Percentiles rank a stretch among this genome's conserved stretches.
Evolutionary conservation across 2,797 vertebrate species (phyloP).

Genomic region (Tamandua tetradactyla): DNA sequence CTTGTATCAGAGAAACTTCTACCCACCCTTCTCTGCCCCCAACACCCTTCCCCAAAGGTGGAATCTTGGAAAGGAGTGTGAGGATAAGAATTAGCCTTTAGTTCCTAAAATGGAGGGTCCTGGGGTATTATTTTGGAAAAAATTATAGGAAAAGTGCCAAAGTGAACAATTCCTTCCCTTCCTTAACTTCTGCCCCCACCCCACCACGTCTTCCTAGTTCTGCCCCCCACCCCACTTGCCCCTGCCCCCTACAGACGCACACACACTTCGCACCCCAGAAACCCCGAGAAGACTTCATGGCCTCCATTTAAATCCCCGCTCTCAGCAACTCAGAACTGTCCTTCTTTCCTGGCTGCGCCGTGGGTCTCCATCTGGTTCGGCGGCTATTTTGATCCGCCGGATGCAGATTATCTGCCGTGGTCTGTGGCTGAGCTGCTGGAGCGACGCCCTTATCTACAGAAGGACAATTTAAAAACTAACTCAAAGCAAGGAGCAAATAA

Average conservation of each 20-base stretch:
- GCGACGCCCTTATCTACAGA: constrained; percentile 64
- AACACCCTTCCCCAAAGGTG: neutral
- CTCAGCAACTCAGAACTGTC: constrained; percentile 18
- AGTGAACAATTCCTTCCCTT: neutral
- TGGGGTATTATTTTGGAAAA: neutral
- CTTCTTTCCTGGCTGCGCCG: constrained; percentile 45
- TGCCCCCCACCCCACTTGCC: neutral
- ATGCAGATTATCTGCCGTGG: constrained; percentile 52
- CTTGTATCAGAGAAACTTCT: neutral
- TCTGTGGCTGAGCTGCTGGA: constrained; percentile 64
- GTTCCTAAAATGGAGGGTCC: neutral
- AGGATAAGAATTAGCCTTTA: neutral
- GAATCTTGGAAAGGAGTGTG: neutral
- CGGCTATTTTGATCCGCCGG: constrained; percentile 67
- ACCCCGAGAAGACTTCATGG: constrained; percentile 51
- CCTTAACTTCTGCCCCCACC: neutral
- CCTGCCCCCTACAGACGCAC: neutral
- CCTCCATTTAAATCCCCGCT: constrained; percentile 61
- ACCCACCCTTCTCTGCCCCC: too few relatives aligned
- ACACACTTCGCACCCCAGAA: constrained; percentile 36
- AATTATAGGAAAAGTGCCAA: neutral
- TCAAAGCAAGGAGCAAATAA: constrained; percentile 74
- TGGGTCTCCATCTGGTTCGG: constrained; percentile 72
- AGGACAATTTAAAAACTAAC: constrained; percentile 69
- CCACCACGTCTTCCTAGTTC: neutral